Evolutionary conservation across 1,140 invertebrate genomes (phyloP), one percentile per base, ranked within the genome.

Genomic region (Procambarus virginalis): DNA sequence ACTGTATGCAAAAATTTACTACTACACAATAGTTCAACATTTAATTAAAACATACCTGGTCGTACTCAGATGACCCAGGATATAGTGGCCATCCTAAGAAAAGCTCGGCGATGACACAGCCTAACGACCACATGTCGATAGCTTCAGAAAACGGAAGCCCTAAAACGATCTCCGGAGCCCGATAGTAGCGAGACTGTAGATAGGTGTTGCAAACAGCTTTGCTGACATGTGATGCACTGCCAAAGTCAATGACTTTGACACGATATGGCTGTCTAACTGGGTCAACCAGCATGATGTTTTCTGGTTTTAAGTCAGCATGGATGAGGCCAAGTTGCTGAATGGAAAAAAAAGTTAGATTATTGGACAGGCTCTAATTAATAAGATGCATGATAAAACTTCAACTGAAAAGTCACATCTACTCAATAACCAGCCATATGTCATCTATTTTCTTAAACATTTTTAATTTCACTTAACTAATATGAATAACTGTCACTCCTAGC

Each of bases 51-150:
- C 51, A n/a, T 75, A 92, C 92, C 95, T 99, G 99, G 95, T 99
- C 99, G 94, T 99, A 99, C 94, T 99, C 99, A 2, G 99, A 99
- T 49, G 98, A 99, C 80, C 99, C 99, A 0, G 99, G 99, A 95
- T 99, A 99, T 3, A 99, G 95, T 22, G 99, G 99, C 99, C 99
- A 99, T 88, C 99, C 99, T 22, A 99, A 95, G 94, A 99, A 99
- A 80, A 99, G 95, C 94, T 99, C 99, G 3, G 99, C 99, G 45
- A 99, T 99, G 84, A 99, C 99, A 95, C 99, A 99, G 46, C 99
- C 99, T 85, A 99, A 95, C 0, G 99, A 99, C 99, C 99, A 99
- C 99, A 99, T 99, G 94, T 99, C 99, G 92, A 99, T 99, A 4
- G 99, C 98, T 95, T 99, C 99, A 95, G 98, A 99, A 95, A 99